Evolutionary conservation across 2,888 invertebrate genomes (phyloP), one percentile per base, ranked within the genome.

Genomic region (Drosophila acutilabella): DNA sequence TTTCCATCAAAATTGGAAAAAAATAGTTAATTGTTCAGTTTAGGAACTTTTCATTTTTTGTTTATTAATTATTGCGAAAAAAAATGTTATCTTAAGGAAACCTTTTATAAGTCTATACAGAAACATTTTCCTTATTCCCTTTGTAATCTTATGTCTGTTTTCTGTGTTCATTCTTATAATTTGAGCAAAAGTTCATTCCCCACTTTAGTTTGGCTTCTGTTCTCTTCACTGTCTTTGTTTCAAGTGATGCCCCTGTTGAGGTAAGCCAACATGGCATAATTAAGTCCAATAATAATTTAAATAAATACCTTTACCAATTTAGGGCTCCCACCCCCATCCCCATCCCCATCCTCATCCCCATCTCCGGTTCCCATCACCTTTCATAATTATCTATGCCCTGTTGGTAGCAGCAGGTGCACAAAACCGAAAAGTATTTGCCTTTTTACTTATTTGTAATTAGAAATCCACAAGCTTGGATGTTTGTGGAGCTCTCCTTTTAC

Each of bases 261-360:
- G 45, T 41, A 18, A 67, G 61, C 18, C 48, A 64, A 64, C 71
- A 65, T 74, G 73, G 59, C 73, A 83, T 82, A 88, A 85, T 85
- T 85, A 85, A 88, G 85, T 88, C 84, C 76, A 86, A 88, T 86
- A 86, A 88, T 86, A 86, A 86, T 88, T 86, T 86, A 76, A 76
- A 68, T 71, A 88, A 88, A 86, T 87, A 77, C 88, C 87, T 80
- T 70, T 80, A 51, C 76, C 82, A 79, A 78, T 85, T 84, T 67
- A 60, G 79, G 42, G 48, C 73, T 44, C 42, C 64, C 48, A 18
- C 48, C 53, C 30, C 48, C 48, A 18, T 51, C 53, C 30, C 48
- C 13, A 14, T 38, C 40, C 10, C 30, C 48, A 47, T 20, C 33
- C 50, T 13, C 50, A 6, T 36, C 5, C 42, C 50, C 18, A 36